Percentiles rank a stretch among this genome's conserved stretches.
Conservation (phyloP, 2,797 vertebrate genomes). For the Halcyon badia region DNA sequence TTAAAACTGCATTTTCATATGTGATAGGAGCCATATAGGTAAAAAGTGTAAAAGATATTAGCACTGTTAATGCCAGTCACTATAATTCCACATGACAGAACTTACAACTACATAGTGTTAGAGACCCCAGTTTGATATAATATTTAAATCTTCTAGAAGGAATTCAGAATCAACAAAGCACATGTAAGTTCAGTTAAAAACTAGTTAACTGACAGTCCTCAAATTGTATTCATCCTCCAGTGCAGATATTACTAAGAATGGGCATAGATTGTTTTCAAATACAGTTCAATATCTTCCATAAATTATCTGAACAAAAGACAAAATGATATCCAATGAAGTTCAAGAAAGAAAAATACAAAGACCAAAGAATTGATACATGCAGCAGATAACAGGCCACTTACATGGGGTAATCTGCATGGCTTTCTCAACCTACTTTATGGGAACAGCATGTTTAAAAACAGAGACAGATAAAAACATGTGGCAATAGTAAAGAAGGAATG, state of each 20-base stretch:
- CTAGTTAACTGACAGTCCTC: neutral
- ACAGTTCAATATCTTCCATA: neutral
- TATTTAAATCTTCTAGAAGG: neutral
- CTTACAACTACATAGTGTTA: neutral
- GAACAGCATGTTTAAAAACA: neutral
- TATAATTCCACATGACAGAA: neutral
- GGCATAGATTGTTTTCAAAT: neutral
- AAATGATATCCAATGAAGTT: neutral
- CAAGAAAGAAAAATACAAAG: neutral
- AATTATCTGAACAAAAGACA: neutral
- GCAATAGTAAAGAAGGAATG: neutral
- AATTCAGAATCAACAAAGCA: neutral
- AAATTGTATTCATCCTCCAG: neutral
- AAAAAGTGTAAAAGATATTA: neutral
- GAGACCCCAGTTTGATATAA: neutral
- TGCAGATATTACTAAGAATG: neutral
- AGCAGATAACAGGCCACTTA: neutral
- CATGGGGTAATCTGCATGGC: neutral
- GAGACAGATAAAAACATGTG: neutral
- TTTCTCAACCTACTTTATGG: neutral
- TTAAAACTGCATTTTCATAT: neutral
- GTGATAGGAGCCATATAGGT: neutral
- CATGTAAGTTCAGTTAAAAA: neutral
- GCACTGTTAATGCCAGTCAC: neutral
- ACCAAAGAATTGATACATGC: neutral